Conservation (phyloP, 2,888 invertebrate genomes). For the Hedychridium roseum region DNA sequence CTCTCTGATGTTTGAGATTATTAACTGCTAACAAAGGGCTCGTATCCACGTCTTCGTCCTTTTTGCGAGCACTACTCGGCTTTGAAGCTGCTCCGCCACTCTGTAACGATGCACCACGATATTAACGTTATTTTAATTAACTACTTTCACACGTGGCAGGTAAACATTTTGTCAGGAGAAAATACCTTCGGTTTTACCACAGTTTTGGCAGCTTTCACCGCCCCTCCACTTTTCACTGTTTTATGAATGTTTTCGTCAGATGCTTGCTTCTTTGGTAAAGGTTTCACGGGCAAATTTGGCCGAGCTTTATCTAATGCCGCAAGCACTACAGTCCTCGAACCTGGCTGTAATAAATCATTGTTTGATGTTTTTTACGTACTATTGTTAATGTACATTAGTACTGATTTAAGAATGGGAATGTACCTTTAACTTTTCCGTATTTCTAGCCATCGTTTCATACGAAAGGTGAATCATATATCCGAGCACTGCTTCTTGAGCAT, state of each 20-base stretch:
- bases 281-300: conserved; percentile 84
- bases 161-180: not conserved
- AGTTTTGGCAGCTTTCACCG: conserved; percentile 65
- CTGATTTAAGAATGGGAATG: too few species aligned
- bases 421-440: conserved; percentile 82
- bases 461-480: conserved; percentile 94
- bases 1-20: conserved; percentile 89
- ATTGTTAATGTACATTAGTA: too few species aligned
- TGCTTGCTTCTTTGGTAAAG: conserved; percentile 70
- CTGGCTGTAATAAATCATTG: conserved; percentile 66
- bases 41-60: conserved; percentile 85
- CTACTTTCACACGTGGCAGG: not conserved
- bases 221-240: conserved; percentile 68
- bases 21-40: conserved; percentile 75
- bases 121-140: not conserved
- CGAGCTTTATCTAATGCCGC: conserved; percentile 85
- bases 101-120: conserved; percentile 14
- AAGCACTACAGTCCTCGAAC: conserved; percentile 79
- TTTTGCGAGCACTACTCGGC: conserved; percentile 69
- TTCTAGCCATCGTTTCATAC: conserved; percentile 79
- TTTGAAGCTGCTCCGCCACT: conserved; percentile 39
- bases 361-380: not conserved
- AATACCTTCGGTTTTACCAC: conserved; percentile 67
- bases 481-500: conserved; percentile 86
- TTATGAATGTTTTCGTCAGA: conserved; percentile 68